phyloP scores from a whole-genome alignment of 2,797 vertebrate genomes.

The Pseudochromis fuscus region DNA sequence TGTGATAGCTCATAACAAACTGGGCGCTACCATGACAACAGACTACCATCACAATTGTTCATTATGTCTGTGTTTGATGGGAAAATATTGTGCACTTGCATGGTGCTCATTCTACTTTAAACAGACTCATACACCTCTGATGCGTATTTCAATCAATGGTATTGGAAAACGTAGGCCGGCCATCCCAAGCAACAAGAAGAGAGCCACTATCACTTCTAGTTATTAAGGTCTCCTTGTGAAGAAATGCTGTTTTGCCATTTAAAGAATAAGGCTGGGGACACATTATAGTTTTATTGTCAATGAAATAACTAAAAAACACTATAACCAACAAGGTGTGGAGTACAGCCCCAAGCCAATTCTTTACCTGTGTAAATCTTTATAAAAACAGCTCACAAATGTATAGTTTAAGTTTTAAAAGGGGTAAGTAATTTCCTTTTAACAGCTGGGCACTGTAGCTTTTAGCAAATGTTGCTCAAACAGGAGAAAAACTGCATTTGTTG shows the following conservation, averaged over 20 bases:
- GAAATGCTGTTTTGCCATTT: neutral
- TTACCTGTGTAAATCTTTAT: neutral
- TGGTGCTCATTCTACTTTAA: no score
- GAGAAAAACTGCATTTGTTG: slow-evolving; percentile 26
- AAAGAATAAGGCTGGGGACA: neutral
- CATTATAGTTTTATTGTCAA: slow-evolving; percentile 8
- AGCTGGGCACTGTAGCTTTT: slow-evolving; percentile 2
- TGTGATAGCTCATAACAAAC: no score
- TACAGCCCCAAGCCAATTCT: neutral
- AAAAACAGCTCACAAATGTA: neutral
- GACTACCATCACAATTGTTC: no score
- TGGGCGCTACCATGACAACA: no score
- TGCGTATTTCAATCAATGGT: no score
- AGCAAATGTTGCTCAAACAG: slow-evolving; percentile 15
- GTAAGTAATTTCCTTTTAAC: neutral
- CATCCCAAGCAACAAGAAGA: neutral
- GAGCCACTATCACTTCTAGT: neutral
- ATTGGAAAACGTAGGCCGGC: neutral
- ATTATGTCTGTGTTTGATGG: neutral
- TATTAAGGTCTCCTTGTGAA: neutral
- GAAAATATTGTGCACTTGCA: neutral
- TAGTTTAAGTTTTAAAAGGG: neutral
- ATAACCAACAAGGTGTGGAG: neutral
- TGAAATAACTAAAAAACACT: slow-evolving; percentile 1
- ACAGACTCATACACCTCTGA: no score